Conservation (phyloP, 2,888 invertebrate species). For the Horisme vitalbata region DNA sequence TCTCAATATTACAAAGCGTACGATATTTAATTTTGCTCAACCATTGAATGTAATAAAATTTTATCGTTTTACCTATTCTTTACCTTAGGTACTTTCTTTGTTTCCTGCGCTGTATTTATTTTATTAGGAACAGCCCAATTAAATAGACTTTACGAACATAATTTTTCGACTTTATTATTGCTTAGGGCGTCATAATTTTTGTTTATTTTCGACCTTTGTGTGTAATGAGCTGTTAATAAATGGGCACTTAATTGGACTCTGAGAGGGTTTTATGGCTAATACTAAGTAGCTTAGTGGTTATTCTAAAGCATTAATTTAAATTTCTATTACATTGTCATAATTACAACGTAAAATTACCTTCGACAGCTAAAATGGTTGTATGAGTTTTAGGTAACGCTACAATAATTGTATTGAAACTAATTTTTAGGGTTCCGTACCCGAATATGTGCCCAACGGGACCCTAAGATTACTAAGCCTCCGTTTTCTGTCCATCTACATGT, state of each 20-base stretch:
- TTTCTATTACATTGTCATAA: too few relatives aligned
- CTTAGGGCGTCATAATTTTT: slow-evolving; percentile 38
- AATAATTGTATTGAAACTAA: too few relatives aligned
- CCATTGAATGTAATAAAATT: slow-evolving; percentile 39
- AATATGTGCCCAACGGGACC: too few relatives aligned
- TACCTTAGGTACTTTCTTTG: slow-evolving; percentile 25
- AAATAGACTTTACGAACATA: slow-evolving; percentile 35
- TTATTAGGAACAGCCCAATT: slow-evolving; percentile 42
- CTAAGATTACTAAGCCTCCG: too few relatives aligned
- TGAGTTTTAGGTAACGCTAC: too few relatives aligned
- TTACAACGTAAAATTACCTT: too few relatives aligned
- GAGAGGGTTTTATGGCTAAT: slow-evolving; percentile 10
- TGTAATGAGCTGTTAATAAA: slow-evolving; percentile 30
- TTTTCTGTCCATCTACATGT: too few relatives aligned
- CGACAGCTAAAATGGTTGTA: too few relatives aligned
- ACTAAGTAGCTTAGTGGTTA: too few relatives aligned
- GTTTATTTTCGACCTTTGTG: slow-evolving; percentile 33
- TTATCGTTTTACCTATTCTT: slow-evolving; percentile 32
- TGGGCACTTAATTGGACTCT: slow-evolving; percentile 17
- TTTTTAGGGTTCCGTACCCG: too few relatives aligned
- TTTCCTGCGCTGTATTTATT: slow-evolving; percentile 40
- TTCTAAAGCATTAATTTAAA: too few relatives aligned
- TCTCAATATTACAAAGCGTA: slow-evolving; percentile 15
- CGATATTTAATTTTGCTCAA: slow-evolving; percentile 37
- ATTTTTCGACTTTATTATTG: slow-evolving; percentile 41